phyloP scores from a whole-genome alignment of 2,888 invertebrate genomes.

The Eurytoma californica region DNA sequence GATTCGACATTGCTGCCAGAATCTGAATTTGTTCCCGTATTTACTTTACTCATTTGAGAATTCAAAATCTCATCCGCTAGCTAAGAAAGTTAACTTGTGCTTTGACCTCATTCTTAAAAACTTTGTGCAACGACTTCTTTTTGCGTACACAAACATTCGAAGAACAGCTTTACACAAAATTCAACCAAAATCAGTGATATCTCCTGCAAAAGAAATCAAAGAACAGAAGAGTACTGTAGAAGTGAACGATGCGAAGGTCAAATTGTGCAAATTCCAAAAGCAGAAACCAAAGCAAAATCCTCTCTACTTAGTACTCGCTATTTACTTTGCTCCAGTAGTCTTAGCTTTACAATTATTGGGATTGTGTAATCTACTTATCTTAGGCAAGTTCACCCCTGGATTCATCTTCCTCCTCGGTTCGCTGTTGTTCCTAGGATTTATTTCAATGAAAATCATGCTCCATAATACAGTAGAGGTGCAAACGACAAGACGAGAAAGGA shows the following conservation, averaged over 20 bases:
- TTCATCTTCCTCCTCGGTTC: constrained; percentile 69
- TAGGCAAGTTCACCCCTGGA: constrained; percentile 70
- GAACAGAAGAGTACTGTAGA: constrained; percentile 36
- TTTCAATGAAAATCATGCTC: constrained; percentile 67
- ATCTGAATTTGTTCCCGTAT: constrained; percentile 71
- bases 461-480: constrained; percentile 59
- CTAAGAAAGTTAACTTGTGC: constrained; percentile 66
- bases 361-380: constrained; percentile 64
- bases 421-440: constrained; percentile 68
- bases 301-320: constrained; percentile 62
- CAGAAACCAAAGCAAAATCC: constrained; percentile 63
- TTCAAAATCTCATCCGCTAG: constrained; percentile 68
- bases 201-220: constrained; percentile 14
- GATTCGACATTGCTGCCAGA: constrained; percentile 73
- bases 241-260: constrained; percentile 28
- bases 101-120: constrained; percentile 62
- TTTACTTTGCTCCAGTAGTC: constrained; percentile 68
- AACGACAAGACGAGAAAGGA: constrained; percentile 62
- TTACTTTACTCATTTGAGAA: constrained; percentile 71
- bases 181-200: constrained; percentile 34
- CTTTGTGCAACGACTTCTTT: constrained; percentile 63
- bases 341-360: constrained; percentile 65
- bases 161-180: constrained; percentile 35
- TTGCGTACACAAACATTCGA: constrained; percentile 63
- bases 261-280: constrained; percentile 56